A percentile compares a stretch with the other conserved stretches of the same genome.
Evolutionary conservation across 2,113 vertebrate species (phyloP).

Genomic region (Macquaria ambigua): DNA sequence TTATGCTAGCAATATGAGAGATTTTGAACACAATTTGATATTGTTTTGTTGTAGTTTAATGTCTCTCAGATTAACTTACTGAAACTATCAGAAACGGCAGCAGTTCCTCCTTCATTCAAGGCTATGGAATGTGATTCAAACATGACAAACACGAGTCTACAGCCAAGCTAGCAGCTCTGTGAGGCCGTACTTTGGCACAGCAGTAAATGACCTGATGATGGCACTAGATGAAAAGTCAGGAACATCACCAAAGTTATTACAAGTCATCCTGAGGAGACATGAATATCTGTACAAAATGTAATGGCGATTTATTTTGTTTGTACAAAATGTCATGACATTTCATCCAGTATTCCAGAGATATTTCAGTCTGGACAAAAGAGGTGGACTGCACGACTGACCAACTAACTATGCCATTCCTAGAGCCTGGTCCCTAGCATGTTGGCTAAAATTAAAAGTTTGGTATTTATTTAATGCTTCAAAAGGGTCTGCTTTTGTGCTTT

Average conservation of each 20-base stretch:
- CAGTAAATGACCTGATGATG: too few species aligned
- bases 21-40: background rate
- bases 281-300: background rate
- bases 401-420: background rate
- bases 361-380: background rate
- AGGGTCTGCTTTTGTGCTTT: background rate
- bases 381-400: background rate
- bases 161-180: too few species aligned
- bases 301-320: too few species aligned
- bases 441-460: background rate
- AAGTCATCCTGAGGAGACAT: background rate
- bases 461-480: background rate
- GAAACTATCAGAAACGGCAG: background rate
- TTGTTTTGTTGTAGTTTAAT: background rate
- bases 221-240: background rate
- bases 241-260: background rate
- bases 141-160: too few species aligned
- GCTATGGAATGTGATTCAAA: background rate
- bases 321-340: background rate
- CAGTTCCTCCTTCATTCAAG: background rate
- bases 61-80: background rate
- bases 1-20: too few species aligned
- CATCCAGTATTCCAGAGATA: background rate
- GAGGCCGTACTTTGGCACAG: too few species aligned
- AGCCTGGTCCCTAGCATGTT: background rate